phyloP scores from a whole-genome alignment of 2,888 invertebrate species.

The Caenorhabditis sp. region DNA sequence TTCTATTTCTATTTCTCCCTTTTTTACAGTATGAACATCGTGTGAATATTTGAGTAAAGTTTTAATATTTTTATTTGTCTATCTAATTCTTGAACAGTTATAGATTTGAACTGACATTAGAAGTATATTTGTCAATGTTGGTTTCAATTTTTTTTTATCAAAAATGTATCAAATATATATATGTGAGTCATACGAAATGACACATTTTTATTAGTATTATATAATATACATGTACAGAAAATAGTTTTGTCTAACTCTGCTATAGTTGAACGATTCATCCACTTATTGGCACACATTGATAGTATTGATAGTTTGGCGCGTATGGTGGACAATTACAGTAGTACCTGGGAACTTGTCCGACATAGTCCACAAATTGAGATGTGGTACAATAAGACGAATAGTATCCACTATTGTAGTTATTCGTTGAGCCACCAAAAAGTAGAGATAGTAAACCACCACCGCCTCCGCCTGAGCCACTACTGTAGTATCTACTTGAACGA shows the following conservation, averaged over 20 bases:
- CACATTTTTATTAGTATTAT: no score
- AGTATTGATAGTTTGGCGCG: constrained; percentile 29
- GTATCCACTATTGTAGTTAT: no score
- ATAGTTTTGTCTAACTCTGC: no score
- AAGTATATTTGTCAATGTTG: no score
- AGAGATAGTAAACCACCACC: constrained; percentile 7
- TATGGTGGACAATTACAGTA: constrained; percentile 34
- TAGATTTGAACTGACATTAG: no score
- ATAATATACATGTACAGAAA: no score
- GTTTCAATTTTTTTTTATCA: no score
- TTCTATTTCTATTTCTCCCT: background rate
- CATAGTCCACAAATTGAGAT: constrained; percentile 20
- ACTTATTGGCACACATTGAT: constrained; percentile 14
- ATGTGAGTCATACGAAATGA: no score
- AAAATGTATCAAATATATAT: no score
- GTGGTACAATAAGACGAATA: constrained; percentile 3
- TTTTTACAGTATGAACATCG: background rate
- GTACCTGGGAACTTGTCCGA: constrained; percentile 12
- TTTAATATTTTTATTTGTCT: background rate
- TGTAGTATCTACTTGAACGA: background rate
- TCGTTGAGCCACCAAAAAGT: no score
- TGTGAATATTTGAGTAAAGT: background rate
- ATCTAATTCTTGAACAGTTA: no score
- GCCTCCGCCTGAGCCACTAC: constrained; percentile 17
- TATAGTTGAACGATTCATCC: background rate